Base-by-base conservation (phyloP, 2,888 invertebrate species). In the Hirtodrosophila cameraria region DNA sequence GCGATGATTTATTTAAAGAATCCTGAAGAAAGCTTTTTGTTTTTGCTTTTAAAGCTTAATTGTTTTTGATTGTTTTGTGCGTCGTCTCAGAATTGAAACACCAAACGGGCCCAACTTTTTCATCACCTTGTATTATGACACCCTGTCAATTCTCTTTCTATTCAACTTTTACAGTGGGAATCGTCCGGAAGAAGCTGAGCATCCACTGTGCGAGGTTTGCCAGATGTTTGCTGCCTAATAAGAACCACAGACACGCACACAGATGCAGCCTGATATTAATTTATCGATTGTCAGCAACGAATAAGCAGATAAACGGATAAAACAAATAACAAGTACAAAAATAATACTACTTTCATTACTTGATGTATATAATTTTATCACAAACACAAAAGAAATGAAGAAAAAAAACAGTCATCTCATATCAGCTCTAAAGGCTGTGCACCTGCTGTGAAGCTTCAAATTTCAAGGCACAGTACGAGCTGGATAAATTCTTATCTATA, bases 181-280 rank as follows among this genome's bases (percentile, higher is more conserved):
- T 25, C 63, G 75, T 11, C 63, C 72, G 1, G 58, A 67, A 2
- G 80, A 84, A 8, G 54, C 59, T 7, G 84, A 86, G 0, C 62
- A 61, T 30, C 88, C 88, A 0, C 16, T 86, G 16, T 88, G 88
- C 41, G 88, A 89, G 16, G 64, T 64, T 25, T 88, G 88, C 48
- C 78, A 83, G 42, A 80, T 82, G 77, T 78, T 54, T 31, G 27
- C 9, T 12, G 28, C 33, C 42, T 77, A 54, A 38, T 41, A 3
- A 13, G 23, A 5, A 5, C 12, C 27, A 31, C 1, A 13, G 23
- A 30, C 20, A 8, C 18, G 15, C 9, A 20, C 7, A 28, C 35
- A 30, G 2, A 39, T 8, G 23, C 35, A n/a, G 13, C 23, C 23
- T 42, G 27, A 6, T 31, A 28, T 18, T 27, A 48, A 2, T 13